Conservation (phyloP, 2,888 invertebrate genomes). For the Entomobrya proxima region DNA sequence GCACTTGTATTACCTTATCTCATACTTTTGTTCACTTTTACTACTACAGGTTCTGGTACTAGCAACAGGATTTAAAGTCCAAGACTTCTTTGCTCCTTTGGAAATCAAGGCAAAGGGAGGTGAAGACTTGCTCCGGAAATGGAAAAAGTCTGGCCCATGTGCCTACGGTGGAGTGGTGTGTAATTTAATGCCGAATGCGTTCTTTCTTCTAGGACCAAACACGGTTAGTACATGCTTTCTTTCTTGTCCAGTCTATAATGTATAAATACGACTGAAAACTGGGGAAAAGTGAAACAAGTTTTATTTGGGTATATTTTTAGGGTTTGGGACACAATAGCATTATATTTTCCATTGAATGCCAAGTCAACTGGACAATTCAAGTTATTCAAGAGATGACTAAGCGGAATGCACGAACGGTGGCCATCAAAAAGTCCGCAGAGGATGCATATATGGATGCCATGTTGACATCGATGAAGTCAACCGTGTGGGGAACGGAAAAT, state of each 20-base stretch:
- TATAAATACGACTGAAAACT: background rate
- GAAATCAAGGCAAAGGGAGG: slow-evolving; percentile 58
- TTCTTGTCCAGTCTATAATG: no score
- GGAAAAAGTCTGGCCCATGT: slow-evolving; percentile 68
- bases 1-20: background rate
- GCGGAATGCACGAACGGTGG: slow-evolving; percentile 22
- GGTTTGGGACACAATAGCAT: slow-evolving; percentile 60
- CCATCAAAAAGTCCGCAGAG: slow-evolving; percentile 57
- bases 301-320: slow-evolving; percentile 37
- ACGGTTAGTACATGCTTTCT: slow-evolving; percentile 59
- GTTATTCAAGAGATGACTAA: slow-evolving; percentile 64
- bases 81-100: slow-evolving; percentile 71
- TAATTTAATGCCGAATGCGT: slow-evolving; percentile 63
- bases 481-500: slow-evolving; percentile 62
- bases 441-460: slow-evolving; percentile 57
- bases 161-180: slow-evolving; percentile 63
- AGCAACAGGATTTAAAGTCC: slow-evolving; percentile 72
- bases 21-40: no score
- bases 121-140: slow-evolving; percentile 55
- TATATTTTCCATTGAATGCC: slow-evolving; percentile 67
- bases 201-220: slow-evolving; percentile 71
- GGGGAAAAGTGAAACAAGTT: background rate
- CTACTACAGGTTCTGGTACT: slow-evolving; percentile 71
- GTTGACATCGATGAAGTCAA: slow-evolving; percentile 41
- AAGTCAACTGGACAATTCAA: slow-evolving; percentile 63